A percentile compares a stretch with the other conserved stretches of the same genome.
Evolutionary conservation across 2,797 vertebrate species (phyloP).

Genomic region (Hafferia zeledoni): DNA sequence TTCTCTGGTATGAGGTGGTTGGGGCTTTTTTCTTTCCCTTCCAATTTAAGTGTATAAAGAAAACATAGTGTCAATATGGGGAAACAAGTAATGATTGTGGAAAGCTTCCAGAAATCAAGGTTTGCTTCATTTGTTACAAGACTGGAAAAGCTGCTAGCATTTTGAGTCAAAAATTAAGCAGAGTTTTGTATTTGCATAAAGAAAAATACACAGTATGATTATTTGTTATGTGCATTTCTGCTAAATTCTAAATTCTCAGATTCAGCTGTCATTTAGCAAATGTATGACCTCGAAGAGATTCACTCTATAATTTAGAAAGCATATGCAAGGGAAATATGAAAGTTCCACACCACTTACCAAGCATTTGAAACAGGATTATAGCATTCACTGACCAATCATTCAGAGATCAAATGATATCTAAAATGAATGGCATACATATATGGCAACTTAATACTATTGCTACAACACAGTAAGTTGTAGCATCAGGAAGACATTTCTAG

Average conservation of each 20-base stretch:
- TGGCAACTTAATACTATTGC: background rate
- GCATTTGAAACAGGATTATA: background rate
- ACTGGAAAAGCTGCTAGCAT: background rate
- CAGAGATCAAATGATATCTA: background rate
- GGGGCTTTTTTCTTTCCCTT: fast-evolving
- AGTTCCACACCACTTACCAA: background rate
- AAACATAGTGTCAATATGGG: background rate
- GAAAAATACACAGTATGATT: fast-evolving
- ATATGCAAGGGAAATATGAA: background rate
- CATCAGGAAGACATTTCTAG: background rate
- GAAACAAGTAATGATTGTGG: background rate
- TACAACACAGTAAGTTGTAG: background rate
- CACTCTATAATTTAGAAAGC: background rate
- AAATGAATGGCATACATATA: background rate
- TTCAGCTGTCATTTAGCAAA: background rate
- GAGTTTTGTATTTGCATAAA: background rate
- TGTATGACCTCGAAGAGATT: background rate
- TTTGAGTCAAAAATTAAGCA: background rate
- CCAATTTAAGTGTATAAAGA: background rate
- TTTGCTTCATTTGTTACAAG: background rate
- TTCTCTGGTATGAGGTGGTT: background rate
- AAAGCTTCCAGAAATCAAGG: background rate
- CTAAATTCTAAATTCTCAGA: background rate
- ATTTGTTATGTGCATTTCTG: background rate
- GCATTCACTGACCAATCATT: background rate